Base-by-base conservation (phyloP, 2,113 vertebrate genomes). In the Misgurnus anguillicaudatus region DNA sequence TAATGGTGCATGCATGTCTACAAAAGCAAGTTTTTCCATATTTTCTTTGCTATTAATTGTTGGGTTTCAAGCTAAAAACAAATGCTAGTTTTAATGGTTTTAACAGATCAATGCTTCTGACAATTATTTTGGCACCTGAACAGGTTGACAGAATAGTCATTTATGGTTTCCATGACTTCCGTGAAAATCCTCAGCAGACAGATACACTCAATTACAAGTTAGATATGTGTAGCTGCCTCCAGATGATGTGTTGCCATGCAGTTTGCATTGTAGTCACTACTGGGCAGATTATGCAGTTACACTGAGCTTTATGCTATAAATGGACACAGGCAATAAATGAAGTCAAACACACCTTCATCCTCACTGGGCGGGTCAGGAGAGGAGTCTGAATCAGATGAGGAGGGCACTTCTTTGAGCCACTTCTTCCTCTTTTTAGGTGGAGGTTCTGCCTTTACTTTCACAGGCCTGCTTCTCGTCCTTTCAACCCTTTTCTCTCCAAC, bases 371-470 rank as follows among this genome's bases (percentile, higher is more conserved):
- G 74, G 9, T 80, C 78, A 65, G 79, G 81, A 11, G 95, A 95
- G 0, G 96, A 96, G 66, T 96, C 95, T 0, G 96, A 97, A 73
- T 96, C 95, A 0, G 95, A 96, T 4, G 94, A 95, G 0, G 91
- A 95, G 13, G 94, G 91, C 0, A 92, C 93, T 80, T 97, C 95
- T 69, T 95, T 96, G 63, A 96, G 90, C 96, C 96, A 97, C 86
- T 95, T 96, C 93, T 97, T 97, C 82, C 96, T 95, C 90, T 97
- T 97, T 87, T 97, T 97, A 0, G 95, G 96, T 0, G 96, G 96
- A 0, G 96, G 96, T 85, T 97, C 95, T 0, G 94, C 95, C 85
- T 96, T 97, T 51, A 95, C 93, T 83, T 95, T 97, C 42, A 90
- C 57, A 1, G 87, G 83, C 77, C 89, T 91, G 81, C 93, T 86